Conservation (phyloP, 1,140 invertebrate genomes). For the Geopemphigus sp. region DNA sequence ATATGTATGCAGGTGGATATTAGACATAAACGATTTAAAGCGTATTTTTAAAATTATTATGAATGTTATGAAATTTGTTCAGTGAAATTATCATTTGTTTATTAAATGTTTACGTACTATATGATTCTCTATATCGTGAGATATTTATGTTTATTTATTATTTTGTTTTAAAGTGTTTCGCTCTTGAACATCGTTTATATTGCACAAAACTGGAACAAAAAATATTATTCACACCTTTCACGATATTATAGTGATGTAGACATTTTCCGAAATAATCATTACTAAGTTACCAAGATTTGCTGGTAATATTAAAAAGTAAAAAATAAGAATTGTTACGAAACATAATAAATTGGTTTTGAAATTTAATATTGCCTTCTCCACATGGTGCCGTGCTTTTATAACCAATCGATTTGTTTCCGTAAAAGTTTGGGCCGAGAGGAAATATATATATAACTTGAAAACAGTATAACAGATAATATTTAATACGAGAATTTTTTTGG, state of each 20-base stretch:
- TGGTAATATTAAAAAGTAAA: neutral
- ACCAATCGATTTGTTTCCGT: slow-evolving; percentile 20
- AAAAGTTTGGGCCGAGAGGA: neutral
- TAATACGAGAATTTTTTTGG: slow-evolving; percentile 3
- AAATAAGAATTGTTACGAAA: neutral
- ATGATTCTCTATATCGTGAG: neutral
- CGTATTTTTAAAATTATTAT: neutral
- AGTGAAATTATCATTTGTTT: neutral
- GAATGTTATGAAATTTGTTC: neutral
- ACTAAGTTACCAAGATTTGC: neutral
- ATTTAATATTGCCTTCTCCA: slow-evolving; percentile 33
- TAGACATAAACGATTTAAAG: neutral
- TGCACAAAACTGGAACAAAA: no score
- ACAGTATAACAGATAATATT: slow-evolving; percentile 3
- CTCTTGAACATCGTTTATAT: no score
- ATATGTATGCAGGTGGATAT: no score
- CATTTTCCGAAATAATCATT: neutral
- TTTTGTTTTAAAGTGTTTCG: no score
- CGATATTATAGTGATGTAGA: neutral
- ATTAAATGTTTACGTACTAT: neutral
- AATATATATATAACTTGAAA: slow-evolving; percentile 8
- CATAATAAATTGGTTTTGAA: slow-evolving; percentile 12
- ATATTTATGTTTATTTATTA: neutral
- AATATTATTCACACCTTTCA: no score
- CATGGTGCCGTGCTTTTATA: neutral